Percentiles rank a stretch among this genome's conserved stretches.
phyloP scores from a whole-genome alignment of 1,140 invertebrate species.

The Temnothorax longispinosus region DNA sequence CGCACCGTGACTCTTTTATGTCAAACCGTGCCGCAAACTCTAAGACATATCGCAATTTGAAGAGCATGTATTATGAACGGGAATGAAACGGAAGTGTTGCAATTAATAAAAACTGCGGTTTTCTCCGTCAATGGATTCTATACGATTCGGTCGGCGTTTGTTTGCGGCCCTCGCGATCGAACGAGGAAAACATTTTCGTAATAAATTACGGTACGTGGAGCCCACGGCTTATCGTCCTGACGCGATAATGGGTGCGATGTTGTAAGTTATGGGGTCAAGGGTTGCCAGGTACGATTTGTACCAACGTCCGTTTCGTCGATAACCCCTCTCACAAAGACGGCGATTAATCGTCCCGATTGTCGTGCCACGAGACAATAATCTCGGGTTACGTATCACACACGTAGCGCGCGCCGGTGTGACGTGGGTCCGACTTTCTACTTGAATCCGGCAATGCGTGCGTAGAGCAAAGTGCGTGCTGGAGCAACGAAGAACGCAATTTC shows the following conservation, averaged over 20 bases:
- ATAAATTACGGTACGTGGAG: slow-evolving; percentile 59
- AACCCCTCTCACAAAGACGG: slow-evolving; percentile 52
- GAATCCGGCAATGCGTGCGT: slow-evolving; percentile 6
- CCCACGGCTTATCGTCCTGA: slow-evolving; percentile 62
- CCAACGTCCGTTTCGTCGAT: slow-evolving; percentile 67
- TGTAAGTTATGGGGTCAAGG: slow-evolving; percentile 61
- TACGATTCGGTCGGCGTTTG: background rate
- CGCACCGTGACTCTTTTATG: no score
- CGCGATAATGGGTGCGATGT: slow-evolving; percentile 45
- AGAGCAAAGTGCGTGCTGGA: background rate
- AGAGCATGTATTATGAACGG: background rate
- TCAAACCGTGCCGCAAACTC: no score
- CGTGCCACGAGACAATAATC: slow-evolving; percentile 63
- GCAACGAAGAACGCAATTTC: background rate
- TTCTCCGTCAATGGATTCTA: background rate
- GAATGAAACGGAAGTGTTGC: background rate
- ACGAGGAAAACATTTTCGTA: slow-evolving; percentile 49
- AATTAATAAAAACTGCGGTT: slow-evolving; percentile 4
- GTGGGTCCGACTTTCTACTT: slow-evolving; percentile 36
- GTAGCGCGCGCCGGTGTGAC: background rate
- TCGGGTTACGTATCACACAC: slow-evolving; percentile 48
- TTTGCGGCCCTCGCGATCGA: slow-evolving; percentile 20
- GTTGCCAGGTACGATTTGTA: slow-evolving; percentile 68
- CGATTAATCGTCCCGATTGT: slow-evolving; percentile 64
- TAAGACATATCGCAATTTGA: background rate